Percentiles rank a stretch among this genome's conserved stretches.
Conservation (phyloP, 2,113 vertebrate genomes). For the Pica pica region DNA sequence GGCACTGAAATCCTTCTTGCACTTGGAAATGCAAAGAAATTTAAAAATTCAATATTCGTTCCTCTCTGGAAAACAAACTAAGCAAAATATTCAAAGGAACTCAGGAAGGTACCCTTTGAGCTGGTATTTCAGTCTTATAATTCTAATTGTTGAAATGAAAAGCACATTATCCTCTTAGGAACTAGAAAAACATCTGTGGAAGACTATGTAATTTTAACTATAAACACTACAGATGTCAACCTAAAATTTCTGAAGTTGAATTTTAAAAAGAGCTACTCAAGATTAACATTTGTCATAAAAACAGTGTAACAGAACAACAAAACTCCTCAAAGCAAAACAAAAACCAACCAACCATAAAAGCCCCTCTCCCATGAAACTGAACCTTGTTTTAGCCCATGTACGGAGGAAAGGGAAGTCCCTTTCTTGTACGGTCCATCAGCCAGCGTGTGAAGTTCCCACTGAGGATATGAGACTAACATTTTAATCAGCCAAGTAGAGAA, state of each 20-base stretch:
- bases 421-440: not conserved
- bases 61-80: slow-evolving; percentile 1
- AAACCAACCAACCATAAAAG: not conserved
- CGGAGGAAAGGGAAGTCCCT: not conserved
- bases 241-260: not conserved
- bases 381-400: not conserved
- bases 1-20: not conserved
- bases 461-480: not conserved
- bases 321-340: not conserved
- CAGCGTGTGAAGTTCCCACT: not conserved
- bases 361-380: not conserved
- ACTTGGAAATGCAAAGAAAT: slow-evolving; percentile 17
- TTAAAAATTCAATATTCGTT: slow-evolving; percentile 13
- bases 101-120: not conserved
- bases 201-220: not conserved
- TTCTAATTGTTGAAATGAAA: not conserved
- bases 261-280: not conserved
- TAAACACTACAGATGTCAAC: not conserved
- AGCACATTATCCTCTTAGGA: not conserved
- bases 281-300: not conserved
- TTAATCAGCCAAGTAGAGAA: not conserved
- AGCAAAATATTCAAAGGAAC: not conserved
- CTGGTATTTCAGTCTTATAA: not conserved
- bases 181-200: not conserved
- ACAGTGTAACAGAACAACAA: not conserved